A percentile compares a stretch with the other conserved stretches of the same genome.
Evolutionary conservation across 2,888 invertebrate genomes (phyloP).

Genomic region (Papilio elwesi): DNA sequence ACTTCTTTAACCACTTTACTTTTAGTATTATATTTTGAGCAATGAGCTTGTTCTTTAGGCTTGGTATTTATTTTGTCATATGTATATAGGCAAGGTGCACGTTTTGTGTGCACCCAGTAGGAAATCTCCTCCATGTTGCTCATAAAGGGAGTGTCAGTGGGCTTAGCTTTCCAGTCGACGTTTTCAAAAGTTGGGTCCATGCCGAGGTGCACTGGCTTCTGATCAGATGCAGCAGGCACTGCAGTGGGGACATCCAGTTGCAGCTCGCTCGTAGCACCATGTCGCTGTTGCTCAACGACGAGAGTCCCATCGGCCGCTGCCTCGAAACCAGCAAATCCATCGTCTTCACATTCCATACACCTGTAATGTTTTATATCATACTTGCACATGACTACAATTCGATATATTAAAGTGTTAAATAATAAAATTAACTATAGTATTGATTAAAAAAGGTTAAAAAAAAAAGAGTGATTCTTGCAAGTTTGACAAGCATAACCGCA

Average conservation of each 20-base stretch:
- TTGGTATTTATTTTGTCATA: slow-evolving; percentile 68
- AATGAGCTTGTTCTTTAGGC: slow-evolving; percentile 59
- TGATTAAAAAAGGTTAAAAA: background rate
- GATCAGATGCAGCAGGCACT: slow-evolving; percentile 54
- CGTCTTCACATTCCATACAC: slow-evolving; percentile 70
- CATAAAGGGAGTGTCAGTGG: slow-evolving; percentile 67
- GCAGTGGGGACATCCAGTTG: slow-evolving; percentile 58
- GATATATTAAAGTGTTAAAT: background rate
- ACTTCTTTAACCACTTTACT: slow-evolving; percentile 54
- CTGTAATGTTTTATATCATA: slow-evolving; percentile 52
- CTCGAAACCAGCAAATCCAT: slow-evolving; percentile 51
- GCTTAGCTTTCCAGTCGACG: slow-evolving; percentile 19
- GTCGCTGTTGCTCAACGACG: slow-evolving; percentile 54
- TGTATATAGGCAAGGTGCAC: slow-evolving; percentile 76
- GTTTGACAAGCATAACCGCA: slow-evolving; percentile 9
- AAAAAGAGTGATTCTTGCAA: background rate
- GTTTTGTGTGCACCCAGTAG: slow-evolving; percentile 76
- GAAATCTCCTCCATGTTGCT: slow-evolving; percentile 78
- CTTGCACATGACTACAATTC: background rate
- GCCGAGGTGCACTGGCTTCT: slow-evolving; percentile 45
- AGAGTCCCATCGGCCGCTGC: slow-evolving; percentile 50
- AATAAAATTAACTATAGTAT: background rate
- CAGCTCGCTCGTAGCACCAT: slow-evolving; percentile 52
- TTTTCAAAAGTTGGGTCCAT: slow-evolving; percentile 32
- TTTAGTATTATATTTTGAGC: slow-evolving; percentile 59